These are phyloP conservation scores for Montipora capricornis DNA, from an alignment of 64 coral and sea anemone genomes.

Conservation along the genomic window DNA sequence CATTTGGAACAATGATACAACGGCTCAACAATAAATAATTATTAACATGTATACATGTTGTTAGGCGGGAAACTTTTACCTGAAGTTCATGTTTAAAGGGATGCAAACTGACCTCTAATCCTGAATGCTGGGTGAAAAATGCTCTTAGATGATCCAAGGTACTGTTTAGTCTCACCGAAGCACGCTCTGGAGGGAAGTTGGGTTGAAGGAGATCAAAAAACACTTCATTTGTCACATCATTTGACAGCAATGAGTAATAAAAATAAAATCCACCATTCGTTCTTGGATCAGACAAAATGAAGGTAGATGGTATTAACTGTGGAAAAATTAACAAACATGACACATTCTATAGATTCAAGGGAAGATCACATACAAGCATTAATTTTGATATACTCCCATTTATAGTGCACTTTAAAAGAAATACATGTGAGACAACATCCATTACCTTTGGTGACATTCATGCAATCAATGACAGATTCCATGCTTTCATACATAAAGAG, in stretches of 20 bases:
- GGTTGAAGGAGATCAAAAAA: slow-evolving; percentile 96
- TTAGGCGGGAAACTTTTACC: too few species aligned
- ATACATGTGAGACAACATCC: too few species aligned
- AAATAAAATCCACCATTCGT: slow-evolving; percentile 96
- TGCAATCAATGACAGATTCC: too few species aligned
- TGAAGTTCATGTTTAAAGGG: too few species aligned
- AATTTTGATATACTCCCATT: too few species aligned
- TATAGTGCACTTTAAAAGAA: too few species aligned
- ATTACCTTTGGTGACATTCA: too few species aligned
- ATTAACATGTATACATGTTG: too few species aligned
- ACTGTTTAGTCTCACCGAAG: slow-evolving; percentile 85
- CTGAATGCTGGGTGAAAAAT: slow-evolving; percentile 71
- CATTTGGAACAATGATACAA: too few species aligned
- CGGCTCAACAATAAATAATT: too few species aligned
- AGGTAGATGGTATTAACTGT: slow-evolving; percentile 93
- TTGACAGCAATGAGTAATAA: slow-evolving; percentile 91
- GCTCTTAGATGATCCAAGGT: slow-evolving; percentile 64
- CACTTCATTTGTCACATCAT: slow-evolving; percentile 94
- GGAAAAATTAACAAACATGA: neutral
- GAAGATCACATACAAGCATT: neutral
- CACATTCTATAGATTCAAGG: neutral
- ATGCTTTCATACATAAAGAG: too few species aligned
- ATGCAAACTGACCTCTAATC: slow-evolving; percentile 61
- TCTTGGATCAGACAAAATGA: slow-evolving; percentile 82
- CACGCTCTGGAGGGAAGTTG: slow-evolving; percentile 93